phyloP scores from a whole-genome alignment of 2,888 invertebrate genomes.

The Eupithecia subumbrata region DNA sequence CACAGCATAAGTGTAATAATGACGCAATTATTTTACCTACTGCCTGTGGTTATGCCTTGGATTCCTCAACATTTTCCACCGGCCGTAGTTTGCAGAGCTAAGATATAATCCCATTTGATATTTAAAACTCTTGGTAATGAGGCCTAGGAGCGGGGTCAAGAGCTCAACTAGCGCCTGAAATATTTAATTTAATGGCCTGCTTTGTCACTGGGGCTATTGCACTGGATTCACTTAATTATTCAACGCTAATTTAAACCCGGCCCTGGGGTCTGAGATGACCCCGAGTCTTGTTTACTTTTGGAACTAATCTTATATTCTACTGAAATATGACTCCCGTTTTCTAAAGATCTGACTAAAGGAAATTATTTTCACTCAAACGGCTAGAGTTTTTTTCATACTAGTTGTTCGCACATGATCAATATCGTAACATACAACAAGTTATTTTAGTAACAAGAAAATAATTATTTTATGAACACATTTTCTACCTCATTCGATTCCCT shows the following conservation, averaged over 20 bases:
- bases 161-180: slow-evolving; percentile 61
- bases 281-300: not conserved
- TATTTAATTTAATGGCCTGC: slow-evolving; percentile 72
- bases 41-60: not conserved
- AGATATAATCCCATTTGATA: slow-evolving; percentile 20
- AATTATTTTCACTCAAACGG: not conserved
- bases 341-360: not conserved
- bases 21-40: not conserved
- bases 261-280: not conserved
- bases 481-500: not conserved
- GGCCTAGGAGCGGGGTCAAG: slow-evolving; percentile 56
- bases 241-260: slow-evolving; percentile 54
- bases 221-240: slow-evolving; percentile 61
- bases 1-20: not conserved
- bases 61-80: not conserved
- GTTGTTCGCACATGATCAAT: too few relatives aligned
- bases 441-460: not conserved
- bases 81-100: not conserved
- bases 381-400: too few relatives aligned
- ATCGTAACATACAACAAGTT: too few relatives aligned
- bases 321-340: not conserved
- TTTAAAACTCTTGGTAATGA: slow-evolving; percentile 24
- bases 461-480: not conserved
- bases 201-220: slow-evolving; percentile 64
- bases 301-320: not conserved